These are phyloP conservation scores for Solea senegalensis DNA, from an alignment of 2,113 vertebrate genomes.

Conservation along the genomic window DNA sequence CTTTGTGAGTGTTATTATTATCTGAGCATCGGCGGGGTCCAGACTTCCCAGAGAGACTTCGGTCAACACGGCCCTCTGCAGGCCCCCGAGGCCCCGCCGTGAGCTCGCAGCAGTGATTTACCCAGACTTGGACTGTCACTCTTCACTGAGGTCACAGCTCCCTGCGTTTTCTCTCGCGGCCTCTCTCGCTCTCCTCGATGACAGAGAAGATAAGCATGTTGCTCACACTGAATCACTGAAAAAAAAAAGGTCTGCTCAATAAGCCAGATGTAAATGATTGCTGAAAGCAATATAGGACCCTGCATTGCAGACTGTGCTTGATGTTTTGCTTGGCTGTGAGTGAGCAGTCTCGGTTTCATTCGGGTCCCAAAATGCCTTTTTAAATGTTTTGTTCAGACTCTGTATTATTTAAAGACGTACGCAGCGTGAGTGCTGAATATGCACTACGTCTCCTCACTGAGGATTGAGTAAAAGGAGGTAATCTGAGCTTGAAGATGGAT, in stretches of 20 bases:
- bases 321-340: conserved; percentile 72
- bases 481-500: conserved; percentile 18
- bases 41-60: conserved; percentile 26
- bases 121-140: conserved; percentile 55
- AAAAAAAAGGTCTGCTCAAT: conserved; percentile 66
- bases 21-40: conserved; percentile 33
- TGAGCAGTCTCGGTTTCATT: conserved; percentile 56
- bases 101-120: background rate
- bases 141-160: conserved; percentile 51
- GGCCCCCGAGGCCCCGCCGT: conserved; percentile 16
- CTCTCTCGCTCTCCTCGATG: conserved; percentile 39
- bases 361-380: conserved; percentile 66
- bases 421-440: conserved; percentile 25
- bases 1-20: conserved; percentile 35
- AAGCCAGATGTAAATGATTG: conserved; percentile 78
- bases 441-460: conserved; percentile 46
- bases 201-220: conserved; percentile 72
- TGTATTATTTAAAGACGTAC: conserved; percentile 62
- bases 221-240: conserved; percentile 53
- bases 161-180: conserved; percentile 54
- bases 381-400: conserved; percentile 63
- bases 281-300: conserved; percentile 67
- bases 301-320: conserved; percentile 36
- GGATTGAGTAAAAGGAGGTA: conserved; percentile 12
- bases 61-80: conserved; percentile 47